Percentiles rank a stretch among this genome's conserved stretches.
These are phyloP conservation scores for Beris morrisii DNA, from an alignment of 2,888 invertebrate species.

Conservation along the genomic window DNA sequence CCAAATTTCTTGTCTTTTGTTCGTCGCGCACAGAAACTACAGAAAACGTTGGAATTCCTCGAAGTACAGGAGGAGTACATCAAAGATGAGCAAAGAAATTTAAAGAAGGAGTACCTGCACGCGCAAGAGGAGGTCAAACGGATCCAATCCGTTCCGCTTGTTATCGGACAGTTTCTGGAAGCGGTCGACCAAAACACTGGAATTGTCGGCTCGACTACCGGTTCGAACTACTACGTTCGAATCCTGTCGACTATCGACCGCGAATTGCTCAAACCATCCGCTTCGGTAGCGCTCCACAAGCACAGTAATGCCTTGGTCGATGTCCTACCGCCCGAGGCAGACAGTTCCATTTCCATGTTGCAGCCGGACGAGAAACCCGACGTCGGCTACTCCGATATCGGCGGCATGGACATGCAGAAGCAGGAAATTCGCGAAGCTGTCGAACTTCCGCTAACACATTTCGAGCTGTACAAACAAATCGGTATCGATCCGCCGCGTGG, in stretches of 20 bases:
- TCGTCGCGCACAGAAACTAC: constrained; percentile 72
- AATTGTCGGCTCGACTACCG: constrained; percentile 98
- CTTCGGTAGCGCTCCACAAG: constrained; percentile 97
- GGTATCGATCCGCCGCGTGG: constrained; percentile 99
- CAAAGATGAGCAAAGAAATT: constrained; percentile 97
- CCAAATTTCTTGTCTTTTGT: constrained; percentile 18
- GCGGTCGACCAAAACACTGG: constrained; percentile 99
- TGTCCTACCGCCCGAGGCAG: constrained; percentile 98
- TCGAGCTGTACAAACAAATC: constrained; percentile 96
- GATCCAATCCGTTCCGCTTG: constrained; percentile 97
- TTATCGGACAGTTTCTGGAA: constrained; percentile 98
- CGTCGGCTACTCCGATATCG: constrained; percentile 95
- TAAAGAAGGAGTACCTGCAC: constrained; percentile 98
- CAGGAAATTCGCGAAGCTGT: constrained; percentile 99
- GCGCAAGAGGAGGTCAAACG: constrained; percentile 98
- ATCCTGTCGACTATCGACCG: constrained; percentile 98
- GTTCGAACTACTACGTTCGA: constrained; percentile 98
- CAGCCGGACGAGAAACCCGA: constrained; percentile 98
- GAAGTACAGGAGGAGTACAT: constrained; percentile 99
- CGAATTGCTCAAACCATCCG: constrained; percentile 95
- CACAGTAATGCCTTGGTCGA: constrained; percentile 99
- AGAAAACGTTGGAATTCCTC: constrained; percentile 93
- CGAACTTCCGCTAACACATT: constrained; percentile 96
- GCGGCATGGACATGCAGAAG: constrained; percentile 99
- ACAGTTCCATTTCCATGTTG: constrained; percentile 98